A percentile compares a stretch with the other conserved stretches of the same genome.
phyloP scores from a whole-genome alignment of 2,888 invertebrate species.

The Eupithecia insigniata region DNA sequence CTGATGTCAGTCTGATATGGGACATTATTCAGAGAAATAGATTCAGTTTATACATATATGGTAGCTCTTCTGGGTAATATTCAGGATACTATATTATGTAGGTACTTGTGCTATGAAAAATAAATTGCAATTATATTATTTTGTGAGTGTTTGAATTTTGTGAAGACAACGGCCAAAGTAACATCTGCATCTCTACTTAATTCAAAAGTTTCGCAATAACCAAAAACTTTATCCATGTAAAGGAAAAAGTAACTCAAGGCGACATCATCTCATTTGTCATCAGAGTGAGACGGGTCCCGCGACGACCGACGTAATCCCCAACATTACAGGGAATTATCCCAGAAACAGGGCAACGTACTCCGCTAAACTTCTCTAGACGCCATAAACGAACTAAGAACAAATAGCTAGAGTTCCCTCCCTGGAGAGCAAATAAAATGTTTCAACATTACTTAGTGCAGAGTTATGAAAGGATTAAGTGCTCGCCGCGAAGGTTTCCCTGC shows the following conservation, averaged over 20 bases:
- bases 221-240: slow-evolving; percentile 54
- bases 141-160: too few species aligned
- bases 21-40: slow-evolving; percentile 22
- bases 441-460: slow-evolving; percentile 48
- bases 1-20: slow-evolving; percentile 40
- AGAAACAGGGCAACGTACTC: slow-evolving; percentile 52
- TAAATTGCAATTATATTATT: background rate
- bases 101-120: too few species aligned
- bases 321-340: slow-evolving; percentile 70
- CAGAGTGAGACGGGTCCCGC: slow-evolving; percentile 52
- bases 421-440: slow-evolving; percentile 53
- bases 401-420: slow-evolving; percentile 44
- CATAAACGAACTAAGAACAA: slow-evolving; percentile 48
- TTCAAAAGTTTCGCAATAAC: slow-evolving; percentile 52
- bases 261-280: slow-evolving; percentile 67
- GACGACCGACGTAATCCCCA: slow-evolving; percentile 61
- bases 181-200: background rate
- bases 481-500: slow-evolving; percentile 49
- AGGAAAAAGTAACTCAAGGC: slow-evolving; percentile 53
- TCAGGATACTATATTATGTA: slow-evolving; percentile 24
- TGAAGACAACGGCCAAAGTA: slow-evolving; percentile 4
- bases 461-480: slow-evolving; percentile 56
- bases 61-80: slow-evolving; percentile 36
- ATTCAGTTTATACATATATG: slow-evolving; percentile 40
- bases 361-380: slow-evolving; percentile 57